Percentiles rank a stretch among this genome's conserved stretches.
Conservation (phyloP, 2,797 vertebrate species). For the Takifugu rubripes region DNA sequence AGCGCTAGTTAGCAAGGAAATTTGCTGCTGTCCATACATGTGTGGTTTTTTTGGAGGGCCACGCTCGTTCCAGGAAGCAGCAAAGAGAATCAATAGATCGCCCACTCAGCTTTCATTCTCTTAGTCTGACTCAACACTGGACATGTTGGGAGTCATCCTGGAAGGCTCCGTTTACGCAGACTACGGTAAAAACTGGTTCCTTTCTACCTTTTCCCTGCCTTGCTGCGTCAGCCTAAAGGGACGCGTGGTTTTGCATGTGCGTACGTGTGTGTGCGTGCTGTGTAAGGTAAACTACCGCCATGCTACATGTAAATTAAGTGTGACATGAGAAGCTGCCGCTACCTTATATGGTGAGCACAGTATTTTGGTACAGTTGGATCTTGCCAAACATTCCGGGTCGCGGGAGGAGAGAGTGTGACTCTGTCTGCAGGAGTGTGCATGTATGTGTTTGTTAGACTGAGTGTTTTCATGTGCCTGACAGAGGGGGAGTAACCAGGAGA, state of each 20-base stretch:
- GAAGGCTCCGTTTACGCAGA: constrained; percentile 45
- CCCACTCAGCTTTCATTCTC: constrained; percentile 73
- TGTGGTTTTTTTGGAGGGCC: constrained; percentile 46
- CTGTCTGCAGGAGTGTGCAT: constrained; percentile 59
- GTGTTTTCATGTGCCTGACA: constrained; percentile 67
- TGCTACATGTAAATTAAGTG: constrained; percentile 83
- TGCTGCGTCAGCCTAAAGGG: constrained; percentile 59
- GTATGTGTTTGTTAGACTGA: constrained; percentile 43
- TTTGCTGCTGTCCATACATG: constrained; percentile 41
- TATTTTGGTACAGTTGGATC: constrained; percentile 79
- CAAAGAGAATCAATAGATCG: constrained; percentile 73
- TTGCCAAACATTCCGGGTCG: constrained; percentile 82
- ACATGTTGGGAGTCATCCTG: constrained; percentile 65
- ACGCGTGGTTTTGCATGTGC: constrained; percentile 60
- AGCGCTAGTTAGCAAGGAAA: constrained; percentile 61
- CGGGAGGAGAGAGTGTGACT: constrained; percentile 71
- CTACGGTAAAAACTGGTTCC: constrained; percentile 29
- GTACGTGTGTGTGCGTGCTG: constrained; percentile 42
- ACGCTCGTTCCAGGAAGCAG: constrained; percentile 71
- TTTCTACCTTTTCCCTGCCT: constrained; percentile 22
- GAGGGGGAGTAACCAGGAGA: constrained; percentile 64
- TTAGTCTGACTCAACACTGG: constrained; percentile 69
- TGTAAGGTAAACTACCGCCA: constrained; percentile 77
- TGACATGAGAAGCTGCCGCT: constrained; percentile 83
- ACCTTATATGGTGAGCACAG: constrained; percentile 86